These are phyloP conservation scores for Psittacula derbiana DNA, from an alignment of 2,797 vertebrate genomes.

Conservation along the genomic window DNA sequence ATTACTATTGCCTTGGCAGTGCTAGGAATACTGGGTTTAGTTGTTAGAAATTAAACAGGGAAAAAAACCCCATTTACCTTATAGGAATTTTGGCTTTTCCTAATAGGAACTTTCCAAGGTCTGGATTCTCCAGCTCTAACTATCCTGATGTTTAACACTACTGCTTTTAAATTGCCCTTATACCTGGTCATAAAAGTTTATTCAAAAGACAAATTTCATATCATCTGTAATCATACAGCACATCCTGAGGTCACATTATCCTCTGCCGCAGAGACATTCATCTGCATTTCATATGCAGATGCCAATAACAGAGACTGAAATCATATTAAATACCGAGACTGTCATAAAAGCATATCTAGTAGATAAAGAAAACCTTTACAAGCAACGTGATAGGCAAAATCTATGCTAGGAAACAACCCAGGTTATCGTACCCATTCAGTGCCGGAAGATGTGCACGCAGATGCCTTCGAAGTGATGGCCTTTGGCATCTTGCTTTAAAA, in stretches of 20 bases:
- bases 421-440: rapidly evolving
- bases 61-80: background rate
- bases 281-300: constrained; percentile 35
- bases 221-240: background rate
- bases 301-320: background rate
- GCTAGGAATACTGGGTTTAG: background rate
- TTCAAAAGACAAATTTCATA: constrained; percentile 5
- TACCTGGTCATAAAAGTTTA: background rate
- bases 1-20: background rate
- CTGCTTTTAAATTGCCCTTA: background rate
- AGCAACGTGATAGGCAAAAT: background rate
- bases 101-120: background rate
- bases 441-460: background rate
- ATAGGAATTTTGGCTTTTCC: background rate
- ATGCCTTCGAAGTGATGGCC: background rate
- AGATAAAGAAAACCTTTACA: background rate
- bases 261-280: background rate
- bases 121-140: background rate
- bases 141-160: background rate
- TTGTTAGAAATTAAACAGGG: background rate
- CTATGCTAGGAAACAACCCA: background rate
- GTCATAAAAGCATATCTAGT: background rate
- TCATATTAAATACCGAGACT: background rate
- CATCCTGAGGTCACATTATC: constrained; percentile 10
- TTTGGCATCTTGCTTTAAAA: background rate